These are phyloP conservation scores for Triplophysa siluroides DNA, from an alignment of 2,113 vertebrate species.

Conservation along the genomic window DNA sequence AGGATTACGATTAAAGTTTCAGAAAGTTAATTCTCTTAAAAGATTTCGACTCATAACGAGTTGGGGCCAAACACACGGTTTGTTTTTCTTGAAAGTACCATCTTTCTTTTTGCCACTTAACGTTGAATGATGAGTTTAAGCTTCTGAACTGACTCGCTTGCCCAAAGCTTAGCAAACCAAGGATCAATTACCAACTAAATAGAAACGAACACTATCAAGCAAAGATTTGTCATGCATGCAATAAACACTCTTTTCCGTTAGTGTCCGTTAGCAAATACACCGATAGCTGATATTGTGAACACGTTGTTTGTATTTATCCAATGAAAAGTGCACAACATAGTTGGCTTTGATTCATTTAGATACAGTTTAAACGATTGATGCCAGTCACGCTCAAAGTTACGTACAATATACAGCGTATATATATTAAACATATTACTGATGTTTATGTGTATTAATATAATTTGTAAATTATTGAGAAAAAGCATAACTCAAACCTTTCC, in stretches of 20 bases:
- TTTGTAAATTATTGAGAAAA: not conserved
- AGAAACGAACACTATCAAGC: not conserved
- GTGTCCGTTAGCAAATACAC: not conserved
- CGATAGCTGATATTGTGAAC: not conserved
- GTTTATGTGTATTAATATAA: not conserved
- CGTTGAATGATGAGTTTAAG: no score
- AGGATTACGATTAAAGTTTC: not conserved
- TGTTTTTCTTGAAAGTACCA: not conserved
- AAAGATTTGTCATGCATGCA: not conserved
- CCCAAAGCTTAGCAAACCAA: not conserved
- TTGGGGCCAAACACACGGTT: not conserved
- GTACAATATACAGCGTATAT: no score
- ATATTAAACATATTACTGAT: not conserved
- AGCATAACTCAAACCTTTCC: conserved; percentile 60
- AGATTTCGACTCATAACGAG: not conserved
- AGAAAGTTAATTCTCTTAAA: not conserved
- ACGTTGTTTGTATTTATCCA: no score
- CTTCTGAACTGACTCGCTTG: no score
- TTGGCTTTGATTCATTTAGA: no score
- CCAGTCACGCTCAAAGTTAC: no score
- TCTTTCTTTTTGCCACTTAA: not conserved
- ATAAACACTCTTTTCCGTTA: not conserved
- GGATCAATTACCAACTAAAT: no score
- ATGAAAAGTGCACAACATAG: not conserved
- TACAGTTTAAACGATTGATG: not conserved